Conservation (phyloP, 2,888 invertebrate species). For the Apamea sordens region DNA sequence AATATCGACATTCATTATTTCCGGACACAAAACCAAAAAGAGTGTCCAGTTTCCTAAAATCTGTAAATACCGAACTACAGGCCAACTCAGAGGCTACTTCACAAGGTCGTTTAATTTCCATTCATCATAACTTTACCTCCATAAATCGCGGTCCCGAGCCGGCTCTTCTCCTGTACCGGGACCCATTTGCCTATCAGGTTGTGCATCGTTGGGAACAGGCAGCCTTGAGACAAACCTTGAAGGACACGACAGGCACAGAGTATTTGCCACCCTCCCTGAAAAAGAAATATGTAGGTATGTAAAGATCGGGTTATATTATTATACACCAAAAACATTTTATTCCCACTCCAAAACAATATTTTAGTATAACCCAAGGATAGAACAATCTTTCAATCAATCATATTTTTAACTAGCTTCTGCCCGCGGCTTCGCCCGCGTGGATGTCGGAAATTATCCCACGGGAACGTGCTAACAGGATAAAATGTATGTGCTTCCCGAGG, state of each 20-base stretch:
- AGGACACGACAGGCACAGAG: slow-evolving; percentile 92
- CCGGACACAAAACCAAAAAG: neutral
- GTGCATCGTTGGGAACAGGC: slow-evolving; percentile 92
- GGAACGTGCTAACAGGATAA: too few relatives aligned
- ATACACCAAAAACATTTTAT: too few relatives aligned
- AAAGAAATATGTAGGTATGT: slow-evolving; percentile 22
- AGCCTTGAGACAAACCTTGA: slow-evolving; percentile 94
- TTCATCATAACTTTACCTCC: slow-evolving; percentile 50
- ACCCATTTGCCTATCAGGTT: slow-evolving; percentile 94
- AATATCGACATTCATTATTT: neutral
- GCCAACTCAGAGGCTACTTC: neutral
- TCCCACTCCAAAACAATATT: too few relatives aligned
- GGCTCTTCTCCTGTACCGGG: slow-evolving; percentile 89
- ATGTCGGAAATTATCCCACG: too few relatives aligned
- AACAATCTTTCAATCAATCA: too few relatives aligned
- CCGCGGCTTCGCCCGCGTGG: too few relatives aligned
- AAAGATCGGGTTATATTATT: neutral
- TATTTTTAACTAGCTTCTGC: too few relatives aligned
- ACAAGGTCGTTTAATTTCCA: slow-evolving; percentile 35
- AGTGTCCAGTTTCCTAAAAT: neutral
- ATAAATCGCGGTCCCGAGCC: slow-evolving; percentile 43
- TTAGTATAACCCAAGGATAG: too few relatives aligned
- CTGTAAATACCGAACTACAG: too few relatives aligned
- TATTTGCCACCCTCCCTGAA: slow-evolving; percentile 91
- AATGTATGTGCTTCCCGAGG: too few relatives aligned